Percentiles rank a stretch among this genome's conserved stretches.
phyloP scores from a whole-genome alignment of 2,797 vertebrate genomes.

The Hyperoplus lanceolatus region DNA sequence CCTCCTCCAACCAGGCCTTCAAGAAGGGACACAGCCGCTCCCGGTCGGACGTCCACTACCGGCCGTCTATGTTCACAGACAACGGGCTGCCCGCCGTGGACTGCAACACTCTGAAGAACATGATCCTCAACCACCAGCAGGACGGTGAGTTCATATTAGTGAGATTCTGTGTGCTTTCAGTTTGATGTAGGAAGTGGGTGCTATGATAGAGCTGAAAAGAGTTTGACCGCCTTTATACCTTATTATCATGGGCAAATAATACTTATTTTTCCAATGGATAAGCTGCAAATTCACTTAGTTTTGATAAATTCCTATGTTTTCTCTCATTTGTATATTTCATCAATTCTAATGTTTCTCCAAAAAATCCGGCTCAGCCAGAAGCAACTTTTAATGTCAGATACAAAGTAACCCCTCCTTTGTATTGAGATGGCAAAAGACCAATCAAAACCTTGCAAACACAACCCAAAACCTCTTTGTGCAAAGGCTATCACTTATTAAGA shows the following conservation, averaged over 20 bases:
- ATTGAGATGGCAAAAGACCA: background rate
- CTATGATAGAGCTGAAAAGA: background rate
- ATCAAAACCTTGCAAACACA: background rate
- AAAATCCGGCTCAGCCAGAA: too few species aligned
- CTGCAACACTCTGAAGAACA: conserved; percentile 83
- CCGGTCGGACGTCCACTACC: conserved; percentile 90
- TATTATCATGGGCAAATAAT: background rate
- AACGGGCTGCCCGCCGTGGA: conserved; percentile 82
- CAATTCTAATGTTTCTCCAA: background rate
- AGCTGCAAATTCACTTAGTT: background rate
- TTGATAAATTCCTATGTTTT: background rate
- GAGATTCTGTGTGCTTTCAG: background rate
- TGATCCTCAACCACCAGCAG: conserved; percentile 81
- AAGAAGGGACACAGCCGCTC: conserved; percentile 94
- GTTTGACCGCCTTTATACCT: too few species aligned
- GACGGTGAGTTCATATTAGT: conserved; percentile 73
- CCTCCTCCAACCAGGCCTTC: conserved; percentile 82
- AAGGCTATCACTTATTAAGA: background rate
- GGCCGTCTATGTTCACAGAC: conserved; percentile 79
- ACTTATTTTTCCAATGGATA: background rate
- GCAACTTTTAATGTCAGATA: too few species aligned
- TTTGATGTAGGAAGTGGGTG: background rate
- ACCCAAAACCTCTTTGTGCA: background rate
- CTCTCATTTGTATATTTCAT: background rate
- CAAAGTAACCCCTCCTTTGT: background rate